Evolutionary conservation across 2,888 invertebrate species (phyloP), one percentile per base, ranked within the genome.

Genomic region (Cepaea hortensis): DNA sequence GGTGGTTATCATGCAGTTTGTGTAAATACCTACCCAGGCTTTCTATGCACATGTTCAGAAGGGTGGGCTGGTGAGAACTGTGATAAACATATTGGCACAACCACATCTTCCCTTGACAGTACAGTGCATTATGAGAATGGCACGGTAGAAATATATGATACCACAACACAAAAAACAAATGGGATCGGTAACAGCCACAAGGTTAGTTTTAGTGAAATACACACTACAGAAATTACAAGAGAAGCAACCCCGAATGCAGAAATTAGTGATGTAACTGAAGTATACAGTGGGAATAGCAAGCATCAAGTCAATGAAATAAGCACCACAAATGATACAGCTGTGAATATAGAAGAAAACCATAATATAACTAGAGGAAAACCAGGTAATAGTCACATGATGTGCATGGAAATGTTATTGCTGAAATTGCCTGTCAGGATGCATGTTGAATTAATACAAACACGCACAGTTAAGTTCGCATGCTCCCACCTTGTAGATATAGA

Each of bases 11-110:
- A 75, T 3, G 13, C 46, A 15, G 18, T 48, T 3, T 75, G 75
- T 48, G 35, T 75, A 46, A 75, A 75, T 75, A 75, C 75, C 3
- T 1, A 75, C 9, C 75, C 75, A 18, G 75, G 75, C 4, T 75
- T 46, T 48, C 7, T 18, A 75, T 75, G 75, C 18, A 18, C 13
- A 46, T 75, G 75, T 75, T 46, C 48, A 46, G 75, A 75, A 46
- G 48, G 48, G 3, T 75, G 75, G 75, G 35, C 73, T 76, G 76
- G 76, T 76, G 50, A 55, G n/a, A 55, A 76, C n/a, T 76, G 76
- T 76, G 76, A 76, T 55, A 5, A 50, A 3, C 2, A 55, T 50
- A 55, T 76, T 20, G 20, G n/a, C 50, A 11, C 46, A 46, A 13
- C 11, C 1, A 75, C 75, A 46, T 3, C 46, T 75, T 4, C 13